phyloP scores from a whole-genome alignment of 1,140 invertebrate genomes.

The Rhizoglyphus robini region DNA sequence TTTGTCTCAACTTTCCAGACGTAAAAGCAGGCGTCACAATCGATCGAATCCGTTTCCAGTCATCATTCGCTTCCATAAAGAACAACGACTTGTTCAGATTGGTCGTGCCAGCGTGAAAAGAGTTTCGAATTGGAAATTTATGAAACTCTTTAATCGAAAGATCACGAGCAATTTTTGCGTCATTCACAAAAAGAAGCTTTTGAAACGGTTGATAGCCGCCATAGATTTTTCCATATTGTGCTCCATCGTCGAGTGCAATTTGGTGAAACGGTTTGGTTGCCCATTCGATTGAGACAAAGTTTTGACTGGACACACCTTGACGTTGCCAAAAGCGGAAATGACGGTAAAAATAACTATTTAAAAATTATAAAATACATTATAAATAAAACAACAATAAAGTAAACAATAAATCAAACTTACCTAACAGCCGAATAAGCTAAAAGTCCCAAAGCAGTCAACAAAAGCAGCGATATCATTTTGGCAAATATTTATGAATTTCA shows the following conservation, averaged over 20 bases:
- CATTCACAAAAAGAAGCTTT: conserved; percentile 18
- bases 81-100: conserved; percentile 6
- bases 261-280: not conserved
- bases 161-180: conserved; percentile 21
- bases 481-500: too few relatives aligned
- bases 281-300: not conserved
- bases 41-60: conserved; percentile 20
- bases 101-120: not conserved
- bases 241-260: not conserved
- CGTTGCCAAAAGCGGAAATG: conserved; percentile 10
- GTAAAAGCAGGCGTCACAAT: conserved; percentile 19
- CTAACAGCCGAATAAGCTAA: too few relatives aligned
- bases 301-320: not conserved
- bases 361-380: too few relatives aligned
- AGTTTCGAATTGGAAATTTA: conserved; percentile 20
- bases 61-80: conserved; percentile 15
- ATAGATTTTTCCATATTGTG: conserved; percentile 9
- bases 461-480: too few relatives aligned
- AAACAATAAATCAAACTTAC: too few relatives aligned
- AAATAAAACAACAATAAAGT: too few relatives aligned
- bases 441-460: too few relatives aligned
- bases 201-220: conserved; percentile 1
- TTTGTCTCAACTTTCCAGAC: conserved; percentile 17
- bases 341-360: too few relatives aligned
- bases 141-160: conserved; percentile 27